These are phyloP conservation scores for Callosobruchus maculatus DNA, from an alignment of 2,888 invertebrate genomes.

Conservation along the genomic window DNA sequence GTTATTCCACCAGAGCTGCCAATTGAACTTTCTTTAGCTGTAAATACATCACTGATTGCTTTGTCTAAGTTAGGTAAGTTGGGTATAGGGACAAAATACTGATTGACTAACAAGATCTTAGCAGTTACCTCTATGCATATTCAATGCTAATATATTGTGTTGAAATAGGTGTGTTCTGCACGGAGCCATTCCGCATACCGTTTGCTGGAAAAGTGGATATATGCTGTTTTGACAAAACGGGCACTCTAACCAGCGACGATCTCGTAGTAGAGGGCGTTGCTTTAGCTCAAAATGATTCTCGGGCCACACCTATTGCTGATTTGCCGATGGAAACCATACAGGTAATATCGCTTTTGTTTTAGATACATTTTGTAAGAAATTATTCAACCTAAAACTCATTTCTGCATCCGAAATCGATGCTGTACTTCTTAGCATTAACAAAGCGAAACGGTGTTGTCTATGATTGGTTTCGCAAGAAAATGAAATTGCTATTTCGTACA, in stretches of 20 bases:
- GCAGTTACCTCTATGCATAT: no score
- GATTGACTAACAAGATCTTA: no score
- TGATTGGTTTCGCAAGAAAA: no score
- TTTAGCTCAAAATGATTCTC: slow-evolving; percentile 61
- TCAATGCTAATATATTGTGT: neutral
- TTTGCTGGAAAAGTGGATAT: slow-evolving; percentile 99
- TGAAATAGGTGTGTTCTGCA: slow-evolving; percentile 75
- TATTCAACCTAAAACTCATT: no score
- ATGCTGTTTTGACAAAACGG: slow-evolving; percentile 99
- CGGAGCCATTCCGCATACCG: slow-evolving; percentile 98
- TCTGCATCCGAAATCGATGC: no score
- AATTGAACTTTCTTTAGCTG: slow-evolving; percentile 95
- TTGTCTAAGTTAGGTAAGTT: slow-evolving; percentile 75
- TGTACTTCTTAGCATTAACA: no score
- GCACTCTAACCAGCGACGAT: slow-evolving; percentile 97
- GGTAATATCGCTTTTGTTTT: no score
- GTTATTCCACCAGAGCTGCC: slow-evolving; percentile 99
- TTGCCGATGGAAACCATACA: slow-evolving; percentile 78
- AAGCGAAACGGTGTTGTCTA: no score
- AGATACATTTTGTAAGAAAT: no score
- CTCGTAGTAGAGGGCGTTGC: slow-evolving; percentile 97
- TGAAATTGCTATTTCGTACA: no score
- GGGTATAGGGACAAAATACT: no score
- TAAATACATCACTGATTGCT: slow-evolving; percentile 94
- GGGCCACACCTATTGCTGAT: slow-evolving; percentile 64